phyloP scores from a whole-genome alignment of 2,113 vertebrate species.

The Melanostigma gelatinosum region DNA sequence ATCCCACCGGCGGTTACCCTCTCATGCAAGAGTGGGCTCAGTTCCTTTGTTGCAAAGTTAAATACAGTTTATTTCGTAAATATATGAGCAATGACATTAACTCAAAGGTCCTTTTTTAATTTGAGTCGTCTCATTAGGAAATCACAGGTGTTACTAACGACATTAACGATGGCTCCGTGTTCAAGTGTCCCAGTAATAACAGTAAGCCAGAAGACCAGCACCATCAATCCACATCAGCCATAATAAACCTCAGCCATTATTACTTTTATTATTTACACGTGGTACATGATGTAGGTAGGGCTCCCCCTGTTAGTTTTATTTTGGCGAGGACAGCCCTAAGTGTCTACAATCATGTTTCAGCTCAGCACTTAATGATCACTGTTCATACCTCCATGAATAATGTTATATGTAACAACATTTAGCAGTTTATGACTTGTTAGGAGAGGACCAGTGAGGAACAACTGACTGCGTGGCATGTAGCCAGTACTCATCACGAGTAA shows the following conservation, averaged over 20 bases:
- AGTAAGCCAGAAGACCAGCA: neutral
- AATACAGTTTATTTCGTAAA: neutral
- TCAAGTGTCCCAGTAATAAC: neutral
- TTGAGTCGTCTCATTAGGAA: neutral
- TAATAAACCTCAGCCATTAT: neutral
- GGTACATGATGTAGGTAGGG: neutral
- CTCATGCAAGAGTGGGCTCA: neutral
- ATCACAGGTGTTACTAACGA: neutral
- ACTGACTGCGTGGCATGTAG: neutral
- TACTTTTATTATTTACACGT: neutral
- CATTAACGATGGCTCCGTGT: neutral
- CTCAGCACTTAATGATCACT: neutral
- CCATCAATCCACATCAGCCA: neutral
- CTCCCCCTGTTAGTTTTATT: neutral
- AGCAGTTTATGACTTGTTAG: neutral
- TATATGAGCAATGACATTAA: neutral
- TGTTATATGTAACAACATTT: neutral
- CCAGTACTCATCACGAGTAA: neutral
- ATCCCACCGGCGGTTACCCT: neutral
- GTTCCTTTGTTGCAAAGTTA: neutral
- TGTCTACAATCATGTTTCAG: neutral
- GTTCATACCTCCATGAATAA: neutral
- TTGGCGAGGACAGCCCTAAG: neutral
- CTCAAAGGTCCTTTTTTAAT: neutral
- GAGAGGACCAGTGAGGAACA: neutral